phyloP scores from a whole-genome alignment of 2,797 vertebrate genomes.

The Clarias fuscus region DNA sequence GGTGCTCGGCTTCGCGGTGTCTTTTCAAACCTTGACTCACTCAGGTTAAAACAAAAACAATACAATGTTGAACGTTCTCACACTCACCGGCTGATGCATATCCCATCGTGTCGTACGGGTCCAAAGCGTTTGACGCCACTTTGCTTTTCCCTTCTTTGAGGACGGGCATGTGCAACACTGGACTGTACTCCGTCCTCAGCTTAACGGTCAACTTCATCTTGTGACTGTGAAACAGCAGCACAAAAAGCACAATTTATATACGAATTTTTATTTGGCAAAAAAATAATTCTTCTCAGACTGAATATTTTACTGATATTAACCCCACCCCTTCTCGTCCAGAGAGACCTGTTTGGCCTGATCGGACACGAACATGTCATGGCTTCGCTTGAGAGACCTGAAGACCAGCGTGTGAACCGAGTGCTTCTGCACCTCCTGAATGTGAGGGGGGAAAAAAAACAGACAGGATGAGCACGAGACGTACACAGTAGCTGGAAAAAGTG shows the following conservation, averaged over 20 bases:
- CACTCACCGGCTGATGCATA: conserved; percentile 81
- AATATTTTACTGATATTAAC: not conserved
- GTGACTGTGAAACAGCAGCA: conserved; percentile 71
- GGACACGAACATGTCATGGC: conserved; percentile 97
- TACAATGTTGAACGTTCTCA: not conserved
- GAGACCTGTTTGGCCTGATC: conserved; percentile 90
- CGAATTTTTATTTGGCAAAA: not conserved
- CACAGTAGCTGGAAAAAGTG: not conserved
- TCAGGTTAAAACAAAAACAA: too few relatives aligned
- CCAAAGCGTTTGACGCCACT: conserved; percentile 62
- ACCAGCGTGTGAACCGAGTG: conserved; percentile 98
- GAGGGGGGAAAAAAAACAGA: not conserved
- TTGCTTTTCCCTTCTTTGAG: conserved; percentile 89
- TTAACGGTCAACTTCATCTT: conserved; percentile 90
- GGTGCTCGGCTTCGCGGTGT: too few relatives aligned
- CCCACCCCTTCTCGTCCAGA: conserved; percentile 87
- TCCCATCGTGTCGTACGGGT: conserved; percentile 76
- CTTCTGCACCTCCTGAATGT: conserved; percentile 91
- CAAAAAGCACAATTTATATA: not conserved
- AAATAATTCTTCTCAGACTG: not conserved
- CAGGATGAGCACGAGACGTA: not conserved
- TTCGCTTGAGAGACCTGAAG: conserved; percentile 96
- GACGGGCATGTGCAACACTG: conserved; percentile 92
- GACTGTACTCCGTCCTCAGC: conserved; percentile 84
- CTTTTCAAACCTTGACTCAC: too few relatives aligned